phyloP scores from a whole-genome alignment of 2,797 vertebrate genomes.

The Enteromius anoplus region DNA sequence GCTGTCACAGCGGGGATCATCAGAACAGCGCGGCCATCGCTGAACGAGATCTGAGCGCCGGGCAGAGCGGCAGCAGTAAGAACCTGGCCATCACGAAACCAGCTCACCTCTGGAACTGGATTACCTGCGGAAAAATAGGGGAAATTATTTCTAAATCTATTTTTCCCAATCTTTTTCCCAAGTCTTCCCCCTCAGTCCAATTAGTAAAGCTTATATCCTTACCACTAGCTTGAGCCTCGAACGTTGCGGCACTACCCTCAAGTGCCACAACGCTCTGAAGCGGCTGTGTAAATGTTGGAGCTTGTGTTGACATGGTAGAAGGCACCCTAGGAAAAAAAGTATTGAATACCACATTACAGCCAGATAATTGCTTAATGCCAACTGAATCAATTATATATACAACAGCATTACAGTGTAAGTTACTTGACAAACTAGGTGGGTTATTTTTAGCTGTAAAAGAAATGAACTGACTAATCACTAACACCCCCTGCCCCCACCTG shows the following conservation, averaged over 20 bases:
- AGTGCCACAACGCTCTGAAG: slow-evolving; percentile 97
- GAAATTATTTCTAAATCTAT: too few species aligned
- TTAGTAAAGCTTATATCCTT: too few species aligned
- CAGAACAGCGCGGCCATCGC: slow-evolving; percentile 95
- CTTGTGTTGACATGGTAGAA: slow-evolving; percentile 90
- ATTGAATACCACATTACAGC: not conserved
- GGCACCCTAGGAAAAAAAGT: slow-evolving; percentile 81
- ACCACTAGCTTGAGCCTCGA: slow-evolving; percentile 95
- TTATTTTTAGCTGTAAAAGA: slow-evolving; percentile 40
- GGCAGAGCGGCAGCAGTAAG: slow-evolving; percentile 90
- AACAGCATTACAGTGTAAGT: not conserved
- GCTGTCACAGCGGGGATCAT: slow-evolving; percentile 89
- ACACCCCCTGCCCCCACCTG: slow-evolving; percentile 18
- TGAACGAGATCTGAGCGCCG: slow-evolving; percentile 95
- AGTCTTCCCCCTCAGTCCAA: too few species aligned
- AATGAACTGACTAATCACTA: slow-evolving; percentile 56
- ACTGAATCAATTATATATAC: not conserved
- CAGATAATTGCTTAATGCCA: not conserved
- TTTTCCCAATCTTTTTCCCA: too few species aligned
- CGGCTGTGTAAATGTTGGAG: slow-evolving; percentile 95
- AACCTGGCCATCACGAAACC: slow-evolving; percentile 99
- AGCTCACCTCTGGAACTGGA: slow-evolving; percentile 99
- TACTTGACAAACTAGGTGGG: slow-evolving; percentile 1
- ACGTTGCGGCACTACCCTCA: slow-evolving; percentile 98
- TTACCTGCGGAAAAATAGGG: slow-evolving; percentile 75